A percentile compares a stretch with the other conserved stretches of the same genome.
phyloP scores from a whole-genome alignment of 2,113 vertebrate genomes.

The Oreochromis tanganicae region DNA sequence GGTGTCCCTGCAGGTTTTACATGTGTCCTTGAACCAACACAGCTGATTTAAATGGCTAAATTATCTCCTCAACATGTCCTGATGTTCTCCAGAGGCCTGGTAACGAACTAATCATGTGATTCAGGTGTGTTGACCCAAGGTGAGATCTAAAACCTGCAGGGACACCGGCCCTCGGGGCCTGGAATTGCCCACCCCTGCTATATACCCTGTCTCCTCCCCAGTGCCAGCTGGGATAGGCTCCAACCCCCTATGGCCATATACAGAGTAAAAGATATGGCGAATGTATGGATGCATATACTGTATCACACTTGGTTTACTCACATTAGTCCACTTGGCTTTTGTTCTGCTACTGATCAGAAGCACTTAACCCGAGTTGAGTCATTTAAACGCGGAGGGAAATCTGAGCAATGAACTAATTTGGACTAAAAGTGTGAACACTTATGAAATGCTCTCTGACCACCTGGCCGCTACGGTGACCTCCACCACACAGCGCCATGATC shows the following conservation, averaged over 20 bases:
- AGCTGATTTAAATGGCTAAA: neutral
- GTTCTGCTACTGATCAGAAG: neutral
- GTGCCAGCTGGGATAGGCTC: neutral
- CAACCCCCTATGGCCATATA: neutral
- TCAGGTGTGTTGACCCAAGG: neutral
- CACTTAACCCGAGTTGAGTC: neutral
- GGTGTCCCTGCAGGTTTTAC: too few species aligned
- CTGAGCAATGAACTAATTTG: neutral
- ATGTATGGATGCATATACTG: neutral
- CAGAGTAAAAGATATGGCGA: neutral
- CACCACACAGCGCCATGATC: neutral
- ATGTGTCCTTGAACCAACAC: rapidly evolving
- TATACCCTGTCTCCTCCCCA: neutral
- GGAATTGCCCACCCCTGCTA: neutral
- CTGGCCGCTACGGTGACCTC: neutral
- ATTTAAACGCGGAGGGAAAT: neutral
- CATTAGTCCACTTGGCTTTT: neutral
- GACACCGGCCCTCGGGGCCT: neutral
- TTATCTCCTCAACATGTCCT: neutral
- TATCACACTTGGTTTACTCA: neutral
- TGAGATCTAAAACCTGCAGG: neutral
- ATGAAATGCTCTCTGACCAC: neutral
- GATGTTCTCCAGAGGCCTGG: neutral
- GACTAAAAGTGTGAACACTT: neutral
- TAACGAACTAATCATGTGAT: neutral